These are phyloP conservation scores for Ormyrus rosae DNA, from an alignment of 2,888 invertebrate species.

Conservation along the genomic window DNA sequence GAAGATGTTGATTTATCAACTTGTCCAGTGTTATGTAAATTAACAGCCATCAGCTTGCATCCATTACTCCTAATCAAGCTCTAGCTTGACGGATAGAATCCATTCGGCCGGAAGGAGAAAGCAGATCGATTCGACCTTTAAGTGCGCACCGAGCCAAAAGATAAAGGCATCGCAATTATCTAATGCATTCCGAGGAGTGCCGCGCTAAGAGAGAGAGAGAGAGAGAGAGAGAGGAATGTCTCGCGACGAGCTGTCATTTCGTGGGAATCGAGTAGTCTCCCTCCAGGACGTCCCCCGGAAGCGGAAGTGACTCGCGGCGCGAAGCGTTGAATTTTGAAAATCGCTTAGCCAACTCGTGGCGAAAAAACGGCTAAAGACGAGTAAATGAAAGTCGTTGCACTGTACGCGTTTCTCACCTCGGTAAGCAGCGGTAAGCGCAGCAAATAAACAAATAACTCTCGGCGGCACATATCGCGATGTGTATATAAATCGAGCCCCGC, in stretches of 20 bases:
- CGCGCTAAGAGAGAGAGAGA: background rate
- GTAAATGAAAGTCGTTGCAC: background rate
- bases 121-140: too few species aligned
- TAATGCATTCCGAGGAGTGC: constrained; percentile 25
- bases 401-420: background rate
- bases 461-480: too few species aligned
- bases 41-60: too few species aligned
- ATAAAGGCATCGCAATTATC: constrained; percentile 27
- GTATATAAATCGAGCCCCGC: too few species aligned
- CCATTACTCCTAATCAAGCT: too few species aligned
- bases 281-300: constrained; percentile 1
- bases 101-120: too few species aligned
- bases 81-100: too few species aligned
- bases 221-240: background rate
- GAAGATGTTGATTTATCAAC: too few species aligned
- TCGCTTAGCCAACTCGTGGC: background rate
- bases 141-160: too few species aligned
- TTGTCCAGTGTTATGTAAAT: too few species aligned
- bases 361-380: background rate
- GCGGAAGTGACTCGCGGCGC: constrained; percentile 33
- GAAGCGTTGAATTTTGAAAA: background rate
- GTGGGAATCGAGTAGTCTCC: constrained; percentile 29
- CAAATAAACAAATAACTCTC: background rate
- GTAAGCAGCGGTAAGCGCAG: background rate
- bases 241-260: constrained; percentile 34